phyloP scores from a whole-genome alignment of 2,797 vertebrate genomes.

The Bovichtus variegatus region DNA sequence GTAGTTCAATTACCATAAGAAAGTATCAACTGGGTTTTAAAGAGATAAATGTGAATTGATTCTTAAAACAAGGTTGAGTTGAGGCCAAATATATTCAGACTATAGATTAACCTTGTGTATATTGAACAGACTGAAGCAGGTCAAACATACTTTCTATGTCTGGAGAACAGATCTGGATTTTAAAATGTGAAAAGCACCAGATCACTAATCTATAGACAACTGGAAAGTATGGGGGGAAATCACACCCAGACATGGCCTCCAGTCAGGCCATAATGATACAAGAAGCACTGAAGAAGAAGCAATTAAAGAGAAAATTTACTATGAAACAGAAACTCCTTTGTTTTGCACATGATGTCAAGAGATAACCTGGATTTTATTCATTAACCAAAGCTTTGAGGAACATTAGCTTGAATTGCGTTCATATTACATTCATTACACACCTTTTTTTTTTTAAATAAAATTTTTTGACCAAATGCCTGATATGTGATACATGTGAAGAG shows the following conservation, averaged over 20 bases:
- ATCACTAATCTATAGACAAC: background rate
- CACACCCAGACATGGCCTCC: background rate
- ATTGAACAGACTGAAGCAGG: constrained; percentile 2
- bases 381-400: background rate
- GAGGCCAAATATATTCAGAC: constrained; percentile 3
- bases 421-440: background rate
- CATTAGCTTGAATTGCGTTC: background rate
- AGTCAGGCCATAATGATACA: background rate
- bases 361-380: background rate
- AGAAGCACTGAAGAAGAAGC: background rate
- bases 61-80: background rate
- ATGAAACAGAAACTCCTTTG: constrained; percentile 7
- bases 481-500: background rate
- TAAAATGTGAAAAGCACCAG: background rate
- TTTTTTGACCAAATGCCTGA: background rate
- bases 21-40: constrained; percentile 7
- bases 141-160: background rate
- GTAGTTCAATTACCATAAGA: constrained; percentile 22
- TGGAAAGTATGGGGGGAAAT: constrained; percentile 3
- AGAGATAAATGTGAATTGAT: constrained; percentile 3
- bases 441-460: too few relatives aligned
- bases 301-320: constrained; percentile 14
- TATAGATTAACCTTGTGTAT: background rate
- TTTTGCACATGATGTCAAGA: constrained; percentile 3
- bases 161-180: constrained; percentile 3